Conservation (phyloP, 1,140 invertebrate genomes). For the Calephelis nemesis region DNA sequence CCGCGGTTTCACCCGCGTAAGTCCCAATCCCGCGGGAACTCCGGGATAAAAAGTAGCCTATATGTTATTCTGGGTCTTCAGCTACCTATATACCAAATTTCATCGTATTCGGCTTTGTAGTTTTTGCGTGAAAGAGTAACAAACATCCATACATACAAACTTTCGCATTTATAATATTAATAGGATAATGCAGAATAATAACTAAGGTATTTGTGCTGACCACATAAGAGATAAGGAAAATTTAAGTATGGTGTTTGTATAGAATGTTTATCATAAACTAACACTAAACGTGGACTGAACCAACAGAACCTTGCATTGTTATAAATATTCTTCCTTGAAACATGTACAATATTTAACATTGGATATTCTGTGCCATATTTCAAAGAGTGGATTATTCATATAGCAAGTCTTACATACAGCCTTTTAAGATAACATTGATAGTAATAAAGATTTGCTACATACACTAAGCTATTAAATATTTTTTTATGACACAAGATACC, state of each 20-base stretch:
- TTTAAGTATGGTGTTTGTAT: conserved; percentile 24
- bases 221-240: conserved; percentile 16
- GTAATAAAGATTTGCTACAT: too few relatives aligned
- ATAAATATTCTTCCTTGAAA: conserved; percentile 9
- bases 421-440: too few relatives aligned
- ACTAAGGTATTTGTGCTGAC: neutral
- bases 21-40: too few relatives aligned
- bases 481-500: too few relatives aligned
- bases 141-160: neutral
- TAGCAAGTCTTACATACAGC: neutral
- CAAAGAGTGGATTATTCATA: neutral
- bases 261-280: conserved; percentile 20
- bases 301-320: conserved; percentile 13
- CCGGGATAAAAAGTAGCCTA: too few relatives aligned
- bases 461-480: too few relatives aligned
- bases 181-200: neutral
- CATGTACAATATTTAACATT: neutral
- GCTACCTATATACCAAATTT: too few relatives aligned
- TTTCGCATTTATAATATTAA: too few relatives aligned
- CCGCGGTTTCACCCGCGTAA: too few relatives aligned
- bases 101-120: too few relatives aligned
- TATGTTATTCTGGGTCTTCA: too few relatives aligned
- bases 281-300: conserved; percentile 1
- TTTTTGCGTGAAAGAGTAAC: too few relatives aligned
- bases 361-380: neutral